These are phyloP conservation scores for Synanthedon andrenaeformis DNA, from an alignment of 2,888 invertebrate species.

Conservation along the genomic window DNA sequence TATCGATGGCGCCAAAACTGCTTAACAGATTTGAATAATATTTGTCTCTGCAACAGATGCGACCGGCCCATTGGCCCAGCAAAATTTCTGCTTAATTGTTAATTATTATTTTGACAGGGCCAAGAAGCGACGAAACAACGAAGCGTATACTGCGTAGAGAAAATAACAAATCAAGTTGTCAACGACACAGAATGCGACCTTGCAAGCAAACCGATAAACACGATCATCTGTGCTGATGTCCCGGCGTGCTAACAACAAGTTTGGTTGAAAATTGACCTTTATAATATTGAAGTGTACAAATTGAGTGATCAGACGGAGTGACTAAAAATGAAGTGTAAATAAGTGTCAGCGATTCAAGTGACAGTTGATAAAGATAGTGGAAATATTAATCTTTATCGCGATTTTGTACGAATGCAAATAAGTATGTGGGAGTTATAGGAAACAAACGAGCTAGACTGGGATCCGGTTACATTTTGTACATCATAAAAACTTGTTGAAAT, in stretches of 20 bases:
- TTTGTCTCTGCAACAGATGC: too few relatives aligned
- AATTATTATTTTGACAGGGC: slow-evolving; percentile 26
- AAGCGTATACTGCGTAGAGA: slow-evolving; percentile 81
- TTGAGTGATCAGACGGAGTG: slow-evolving; percentile 2
- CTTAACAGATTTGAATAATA: too few relatives aligned
- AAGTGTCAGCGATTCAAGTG: slow-evolving; percentile 2
- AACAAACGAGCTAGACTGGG: background rate
- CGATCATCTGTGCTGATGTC: slow-evolving; percentile 73
- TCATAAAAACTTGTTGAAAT: background rate
- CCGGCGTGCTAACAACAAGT: slow-evolving; percentile 42
- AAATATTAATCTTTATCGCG: too few relatives aligned
- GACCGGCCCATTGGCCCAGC: too few relatives aligned
- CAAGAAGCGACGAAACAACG: slow-evolving; percentile 73
- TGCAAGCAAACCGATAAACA: slow-evolving; percentile 74
- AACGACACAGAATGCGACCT: slow-evolving; percentile 79
- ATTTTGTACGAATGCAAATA: background rate
- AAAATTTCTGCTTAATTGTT: too few relatives aligned
- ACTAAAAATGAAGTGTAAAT: slow-evolving; percentile 2
- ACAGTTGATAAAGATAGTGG: slow-evolving; percentile 4
- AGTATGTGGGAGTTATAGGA: background rate
- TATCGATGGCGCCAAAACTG: too few relatives aligned
- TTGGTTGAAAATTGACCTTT: slow-evolving; percentile 1
- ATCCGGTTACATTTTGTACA: slow-evolving; percentile 1
- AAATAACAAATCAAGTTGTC: slow-evolving; percentile 77
- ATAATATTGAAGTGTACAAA: background rate